A percentile compares a stretch with the other conserved stretches of the same genome.
phyloP scores from a whole-genome alignment of 2,797 vertebrate genomes.

The Acrossocheilus fasciatus region DNA sequence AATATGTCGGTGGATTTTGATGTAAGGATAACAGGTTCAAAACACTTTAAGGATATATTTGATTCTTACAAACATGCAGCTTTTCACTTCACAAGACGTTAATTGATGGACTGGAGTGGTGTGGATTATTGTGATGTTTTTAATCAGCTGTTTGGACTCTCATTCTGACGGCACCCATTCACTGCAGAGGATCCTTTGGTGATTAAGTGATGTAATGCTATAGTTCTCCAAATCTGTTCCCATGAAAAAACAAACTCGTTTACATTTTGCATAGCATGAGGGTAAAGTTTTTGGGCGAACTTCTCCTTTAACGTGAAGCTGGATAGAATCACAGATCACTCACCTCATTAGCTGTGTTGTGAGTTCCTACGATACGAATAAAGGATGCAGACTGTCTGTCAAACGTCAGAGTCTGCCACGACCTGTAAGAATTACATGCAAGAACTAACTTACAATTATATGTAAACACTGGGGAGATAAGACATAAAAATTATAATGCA shows the following conservation, averaged over 20 bases:
- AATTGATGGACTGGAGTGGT: neutral
- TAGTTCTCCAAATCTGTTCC: neutral
- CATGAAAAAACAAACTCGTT: neutral
- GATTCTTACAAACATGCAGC: no score
- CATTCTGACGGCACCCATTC: neutral
- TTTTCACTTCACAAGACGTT: neutral
- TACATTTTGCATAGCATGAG: neutral
- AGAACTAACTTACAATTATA: neutral
- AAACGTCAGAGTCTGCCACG: conserved; percentile 94
- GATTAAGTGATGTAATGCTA: neutral
- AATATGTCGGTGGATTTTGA: no score
- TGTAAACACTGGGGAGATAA: neutral
- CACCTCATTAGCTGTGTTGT: conserved; percentile 98
- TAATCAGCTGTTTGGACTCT: neutral
- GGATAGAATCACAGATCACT: conserved; percentile 49
- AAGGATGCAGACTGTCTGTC: conserved; percentile 93
- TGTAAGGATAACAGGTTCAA: no score
- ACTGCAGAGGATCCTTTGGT: neutral
- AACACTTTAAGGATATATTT: no score
- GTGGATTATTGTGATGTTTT: neutral
- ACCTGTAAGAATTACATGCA: conserved; percentile 73
- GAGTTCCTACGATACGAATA: conserved; percentile 95
- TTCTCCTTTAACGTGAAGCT: neutral
- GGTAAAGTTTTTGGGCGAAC: neutral
- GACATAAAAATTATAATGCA: neutral